Percentiles rank a stretch among this genome's conserved stretches.
phyloP scores from a whole-genome alignment of 2,797 vertebrate genomes.

The Molossus molossus region DNA sequence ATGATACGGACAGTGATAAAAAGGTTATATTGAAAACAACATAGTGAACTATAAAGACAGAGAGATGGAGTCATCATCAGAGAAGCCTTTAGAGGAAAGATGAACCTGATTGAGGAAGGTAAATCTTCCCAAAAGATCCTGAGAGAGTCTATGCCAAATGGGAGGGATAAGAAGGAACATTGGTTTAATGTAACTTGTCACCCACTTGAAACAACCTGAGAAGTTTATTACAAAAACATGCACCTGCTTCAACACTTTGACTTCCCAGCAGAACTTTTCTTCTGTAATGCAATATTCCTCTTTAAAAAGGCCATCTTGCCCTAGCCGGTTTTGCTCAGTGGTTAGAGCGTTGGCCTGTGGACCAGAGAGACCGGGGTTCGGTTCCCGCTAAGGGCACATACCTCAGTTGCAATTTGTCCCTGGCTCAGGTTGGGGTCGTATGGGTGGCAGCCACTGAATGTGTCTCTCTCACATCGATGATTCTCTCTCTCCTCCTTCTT shows the following conservation, averaged over 20 bases:
- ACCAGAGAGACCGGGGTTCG: too few species aligned
- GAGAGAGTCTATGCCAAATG: neutral
- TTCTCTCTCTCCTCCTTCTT: too few species aligned
- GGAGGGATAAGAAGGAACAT: neutral
- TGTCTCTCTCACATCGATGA: too few species aligned
- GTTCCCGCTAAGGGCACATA: too few species aligned
- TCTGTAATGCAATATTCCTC: conserved; percentile 53
- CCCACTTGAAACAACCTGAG: conserved; percentile 7
- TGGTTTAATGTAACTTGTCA: neutral
- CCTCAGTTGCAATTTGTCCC: too few species aligned
- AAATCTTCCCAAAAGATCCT: neutral
- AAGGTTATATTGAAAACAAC: neutral
- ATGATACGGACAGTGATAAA: neutral
- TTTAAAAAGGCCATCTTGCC: neutral
- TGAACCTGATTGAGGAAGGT: neutral
- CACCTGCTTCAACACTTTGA: conserved; percentile 40
- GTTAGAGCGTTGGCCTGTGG: too few species aligned
- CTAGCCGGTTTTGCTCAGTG: too few species aligned
- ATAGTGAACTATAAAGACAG: neutral
- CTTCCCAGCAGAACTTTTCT: conserved; percentile 33
- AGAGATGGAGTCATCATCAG: neutral
- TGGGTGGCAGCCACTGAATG: too few species aligned
- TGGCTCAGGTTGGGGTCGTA: too few species aligned
- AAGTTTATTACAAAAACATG: conserved; percentile 35
- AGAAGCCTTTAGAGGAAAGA: neutral